Conservation (phyloP, 2,113 vertebrate genomes). For the Engystomops pustulosus region DNA sequence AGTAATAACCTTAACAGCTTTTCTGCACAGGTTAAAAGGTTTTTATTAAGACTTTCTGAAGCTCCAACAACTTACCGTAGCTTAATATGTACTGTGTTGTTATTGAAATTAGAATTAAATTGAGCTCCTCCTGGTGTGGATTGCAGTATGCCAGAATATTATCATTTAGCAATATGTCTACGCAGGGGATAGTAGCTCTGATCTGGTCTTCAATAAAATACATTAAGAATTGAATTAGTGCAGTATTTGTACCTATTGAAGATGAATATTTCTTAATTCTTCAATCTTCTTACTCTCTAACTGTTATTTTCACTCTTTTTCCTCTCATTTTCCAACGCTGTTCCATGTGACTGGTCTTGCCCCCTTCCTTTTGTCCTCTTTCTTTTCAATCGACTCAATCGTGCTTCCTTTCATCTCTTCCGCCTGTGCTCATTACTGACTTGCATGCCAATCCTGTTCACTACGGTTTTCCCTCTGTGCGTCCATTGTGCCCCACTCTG, state of each 20-base stretch:
- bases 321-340: not conserved
- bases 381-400: slow-evolving; percentile 58
- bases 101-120: not conserved
- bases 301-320: slow-evolving; percentile 20
- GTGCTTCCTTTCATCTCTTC: slow-evolving; percentile 64
- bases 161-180: not conserved
- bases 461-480: slow-evolving; percentile 63
- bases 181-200: not conserved
- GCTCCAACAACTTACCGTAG: too few species aligned
- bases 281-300: slow-evolving; percentile 37
- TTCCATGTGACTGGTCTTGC: slow-evolving; percentile 63
- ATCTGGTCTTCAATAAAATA: not conserved
- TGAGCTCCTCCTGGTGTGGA: not conserved
- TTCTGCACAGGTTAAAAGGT: too few species aligned
- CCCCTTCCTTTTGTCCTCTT: slow-evolving; percentile 59
- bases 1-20: too few species aligned
- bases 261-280: not conserved
- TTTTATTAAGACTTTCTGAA: too few species aligned
- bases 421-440: slow-evolving; percentile 63
- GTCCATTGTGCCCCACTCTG: slow-evolving; percentile 62
- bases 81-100: not conserved
- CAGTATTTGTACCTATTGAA: not conserved
- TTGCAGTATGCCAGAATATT: not conserved
- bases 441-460: slow-evolving; percentile 66
- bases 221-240: not conserved